Evolutionary conservation across 1,140 invertebrate genomes (phyloP).

Genomic region (Cydia strobilella): DNA sequence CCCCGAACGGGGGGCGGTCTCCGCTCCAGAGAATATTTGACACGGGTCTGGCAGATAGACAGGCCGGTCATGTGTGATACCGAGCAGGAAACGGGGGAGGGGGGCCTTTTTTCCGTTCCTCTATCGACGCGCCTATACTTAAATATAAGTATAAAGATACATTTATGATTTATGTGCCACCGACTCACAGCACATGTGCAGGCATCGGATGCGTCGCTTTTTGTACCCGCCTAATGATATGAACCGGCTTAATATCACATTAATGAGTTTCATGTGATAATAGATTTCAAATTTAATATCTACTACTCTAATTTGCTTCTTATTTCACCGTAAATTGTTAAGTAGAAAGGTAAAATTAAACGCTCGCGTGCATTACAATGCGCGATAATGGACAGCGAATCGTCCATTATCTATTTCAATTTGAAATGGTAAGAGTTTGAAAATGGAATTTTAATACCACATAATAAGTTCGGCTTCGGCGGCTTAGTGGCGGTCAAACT

Average conservation of each 20-base stretch:
- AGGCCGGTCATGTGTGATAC: constrained; percentile 79
- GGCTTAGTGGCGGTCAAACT: constrained; percentile 76
- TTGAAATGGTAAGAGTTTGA: constrained; percentile 55
- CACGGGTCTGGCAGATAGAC: constrained; percentile 80
- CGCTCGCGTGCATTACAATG: constrained; percentile 26
- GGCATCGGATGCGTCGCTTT: constrained; percentile 59
- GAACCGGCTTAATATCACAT: constrained; percentile 48
- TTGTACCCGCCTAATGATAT: constrained; percentile 60
- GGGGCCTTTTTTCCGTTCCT: constrained; percentile 70
- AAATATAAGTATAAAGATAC: constrained; percentile 66
- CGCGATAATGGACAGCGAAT: neutral
- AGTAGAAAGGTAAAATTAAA: constrained; percentile 39
- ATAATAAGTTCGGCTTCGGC: constrained; percentile 76
- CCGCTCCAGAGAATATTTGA: constrained; percentile 80
- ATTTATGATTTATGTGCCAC: constrained; percentile 73
- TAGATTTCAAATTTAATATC: constrained; percentile 46
- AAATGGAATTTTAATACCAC: constrained; percentile 78
- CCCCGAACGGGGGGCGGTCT: constrained; percentile 67
- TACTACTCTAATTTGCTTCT: constrained; percentile 44
- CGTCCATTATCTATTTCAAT: constrained; percentile 56
- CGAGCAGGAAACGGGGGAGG: constrained; percentile 69
- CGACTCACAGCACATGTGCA: constrained; percentile 69
- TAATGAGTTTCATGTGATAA: constrained; percentile 51
- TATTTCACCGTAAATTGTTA: constrained; percentile 29
- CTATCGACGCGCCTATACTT: constrained; percentile 67